Evolutionary conservation across 2,888 invertebrate genomes (phyloP).

Genomic region (Phorcus lineatus): DNA sequence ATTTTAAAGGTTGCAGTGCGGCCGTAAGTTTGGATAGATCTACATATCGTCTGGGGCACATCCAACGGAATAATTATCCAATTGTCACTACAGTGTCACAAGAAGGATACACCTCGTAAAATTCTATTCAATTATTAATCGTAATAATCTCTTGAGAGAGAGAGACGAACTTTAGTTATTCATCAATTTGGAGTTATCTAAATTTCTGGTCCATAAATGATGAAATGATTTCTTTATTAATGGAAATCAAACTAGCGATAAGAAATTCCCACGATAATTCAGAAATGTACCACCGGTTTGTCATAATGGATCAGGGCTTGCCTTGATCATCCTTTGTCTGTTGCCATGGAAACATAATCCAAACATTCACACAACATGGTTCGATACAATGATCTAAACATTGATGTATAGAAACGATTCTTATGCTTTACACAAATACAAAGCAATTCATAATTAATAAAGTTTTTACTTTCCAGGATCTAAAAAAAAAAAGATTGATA

Average conservation of each 20-base stretch:
- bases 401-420: too few species aligned
- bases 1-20: background rate
- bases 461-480: too few species aligned
- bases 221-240: conserved; percentile 5
- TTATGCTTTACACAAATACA: too few species aligned
- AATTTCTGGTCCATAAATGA: background rate
- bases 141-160: background rate
- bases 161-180: background rate
- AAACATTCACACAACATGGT: background rate
- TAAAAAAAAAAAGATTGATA: too few species aligned
- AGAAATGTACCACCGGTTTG: background rate
- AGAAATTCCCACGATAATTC: background rate
- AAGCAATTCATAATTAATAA: too few species aligned
- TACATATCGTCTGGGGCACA: background rate
- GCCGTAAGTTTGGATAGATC: background rate
- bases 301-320: background rate
- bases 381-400: too few species aligned
- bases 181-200: background rate
- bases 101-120: background rate
- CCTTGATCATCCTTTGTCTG: background rate
- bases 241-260: background rate
- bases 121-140: conserved; percentile 14
- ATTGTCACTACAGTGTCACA: background rate
- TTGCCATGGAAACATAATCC: conserved; percentile 2
- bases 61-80: background rate